Base-by-base conservation (phyloP, 1,140 invertebrate genomes). In the Proales similis region DNA sequence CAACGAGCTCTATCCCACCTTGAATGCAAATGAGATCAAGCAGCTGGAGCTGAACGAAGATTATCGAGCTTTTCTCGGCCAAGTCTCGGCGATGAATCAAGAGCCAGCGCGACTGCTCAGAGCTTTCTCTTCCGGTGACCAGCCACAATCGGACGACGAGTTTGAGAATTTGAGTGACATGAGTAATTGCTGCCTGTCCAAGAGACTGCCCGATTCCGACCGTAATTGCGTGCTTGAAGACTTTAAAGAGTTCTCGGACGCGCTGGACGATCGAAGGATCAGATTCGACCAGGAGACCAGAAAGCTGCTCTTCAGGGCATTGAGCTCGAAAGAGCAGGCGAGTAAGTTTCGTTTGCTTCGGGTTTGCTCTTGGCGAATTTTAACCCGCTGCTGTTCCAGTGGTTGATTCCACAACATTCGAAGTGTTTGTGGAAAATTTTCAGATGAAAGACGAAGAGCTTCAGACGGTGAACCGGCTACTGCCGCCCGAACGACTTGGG, bases 381-480 rank as follows among this genome's bases (percentile, higher is more conserved):
- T 29, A 0, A 30, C 20, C 12, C 11, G 24, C 12, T 9, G 26
- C 17, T 24, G 14, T 20, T 57, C 45, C 22, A 57, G 51, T 42
- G 17, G 17, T 57, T 9, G 36, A 57, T 26, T 30, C 3, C 30
- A 3, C 19, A 26, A 57, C 51, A 11, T 57, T 57, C 45, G 51
- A 57, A 22, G 30, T 39, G 27, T 57, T 57, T 11, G 45, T 42
- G 9, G 51, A 57, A 42, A 19, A 19, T 42, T 57, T 42, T 26
- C 19, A 57, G n/a, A 19, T 30, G 20, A 57, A 57, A 39, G 51
- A 57, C 27, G 26, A 12, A 4, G 51, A 57, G 19, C 36, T 57
- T 11, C 29, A 57, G 12, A 57, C 27, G 20, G 45, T 57, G 17
- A 57, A 39, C 17, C 39, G 32, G 32, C 45, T 42, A 29, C 9